A percentile compares a stretch with the other conserved stretches of the same genome.
Conservation (phyloP, 2,797 vertebrate genomes). For the Rhynchonycteris naso region DNA sequence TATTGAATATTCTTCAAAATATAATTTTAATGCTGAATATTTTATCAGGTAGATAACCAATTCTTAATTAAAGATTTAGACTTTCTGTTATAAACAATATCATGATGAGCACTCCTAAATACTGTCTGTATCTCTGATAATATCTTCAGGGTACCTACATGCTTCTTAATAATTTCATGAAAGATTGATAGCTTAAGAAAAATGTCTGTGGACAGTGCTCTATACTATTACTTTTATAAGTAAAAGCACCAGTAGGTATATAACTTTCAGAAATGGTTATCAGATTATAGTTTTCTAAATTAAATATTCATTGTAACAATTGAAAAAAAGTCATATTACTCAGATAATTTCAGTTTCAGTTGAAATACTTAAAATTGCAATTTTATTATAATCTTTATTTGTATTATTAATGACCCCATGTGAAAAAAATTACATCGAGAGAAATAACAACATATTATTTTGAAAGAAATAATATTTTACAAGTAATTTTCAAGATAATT, state of each 20-base stretch:
- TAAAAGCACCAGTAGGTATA: not conserved
- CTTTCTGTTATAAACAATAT: not conserved
- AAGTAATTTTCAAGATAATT: not conserved
- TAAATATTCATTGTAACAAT: not conserved
- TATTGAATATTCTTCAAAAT: not conserved
- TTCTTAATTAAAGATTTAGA: not conserved
- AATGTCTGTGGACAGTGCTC: not conserved
- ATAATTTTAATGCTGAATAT: slow-evolving; percentile 8
- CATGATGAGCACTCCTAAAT: not conserved
- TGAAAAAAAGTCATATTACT: not conserved
- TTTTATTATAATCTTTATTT: slow-evolving; percentile 21
- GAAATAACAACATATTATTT: not conserved
- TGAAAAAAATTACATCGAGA: not conserved
- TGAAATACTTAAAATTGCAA: not conserved
- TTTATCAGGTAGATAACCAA: not conserved
- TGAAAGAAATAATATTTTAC: not conserved
- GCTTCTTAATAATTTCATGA: not conserved
- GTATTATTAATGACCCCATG: not conserved
- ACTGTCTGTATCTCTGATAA: not conserved
- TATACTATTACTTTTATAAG: not conserved
- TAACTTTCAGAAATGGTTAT: not conserved
- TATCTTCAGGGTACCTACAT: not conserved
- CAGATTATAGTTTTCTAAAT: not conserved
- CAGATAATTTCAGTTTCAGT: not conserved
- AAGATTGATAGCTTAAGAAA: not conserved